phyloP scores from a whole-genome alignment of 1,140 invertebrate genomes.

The Brachionus plicatilis region DNA sequence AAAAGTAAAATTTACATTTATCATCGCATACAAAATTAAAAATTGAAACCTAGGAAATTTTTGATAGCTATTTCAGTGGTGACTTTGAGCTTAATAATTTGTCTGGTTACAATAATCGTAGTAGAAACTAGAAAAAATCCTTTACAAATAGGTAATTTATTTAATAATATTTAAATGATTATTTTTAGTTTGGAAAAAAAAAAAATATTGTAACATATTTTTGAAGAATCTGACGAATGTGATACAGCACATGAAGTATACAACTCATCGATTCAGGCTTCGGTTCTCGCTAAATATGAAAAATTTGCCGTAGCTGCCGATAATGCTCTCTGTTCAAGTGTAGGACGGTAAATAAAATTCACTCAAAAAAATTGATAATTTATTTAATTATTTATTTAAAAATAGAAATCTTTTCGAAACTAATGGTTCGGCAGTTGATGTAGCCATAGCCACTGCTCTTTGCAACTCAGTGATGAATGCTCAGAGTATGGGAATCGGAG shows the following conservation, averaged over 20 bases:
- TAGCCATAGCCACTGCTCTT: slow-evolving; percentile 72
- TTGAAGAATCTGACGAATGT: neutral
- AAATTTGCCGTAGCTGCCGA: slow-evolving; percentile 20
- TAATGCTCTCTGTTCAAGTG: slow-evolving; percentile 32
- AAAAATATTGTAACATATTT: neutral
- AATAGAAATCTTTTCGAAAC: slow-evolving; percentile 16
- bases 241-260: slow-evolving; percentile 36
- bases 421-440: slow-evolving; percentile 66
- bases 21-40: neutral
- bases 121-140: neutral
- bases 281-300: neutral
- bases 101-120: neutral
- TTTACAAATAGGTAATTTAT: neutral
- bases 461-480: slow-evolving; percentile 77
- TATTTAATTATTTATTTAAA: neutral
- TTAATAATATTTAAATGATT: neutral
- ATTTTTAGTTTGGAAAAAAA: too few species aligned
- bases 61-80: neutral
- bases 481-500: slow-evolving; percentile 80
- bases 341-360: neutral
- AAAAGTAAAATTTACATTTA: neutral
- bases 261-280: neutral
- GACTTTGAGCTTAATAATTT: neutral
- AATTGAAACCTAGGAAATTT: neutral
- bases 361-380: neutral